These are phyloP conservation scores for Drosophila triauraria DNA, from an alignment of 1,140 invertebrate genomes.

Conservation along the genomic window DNA sequence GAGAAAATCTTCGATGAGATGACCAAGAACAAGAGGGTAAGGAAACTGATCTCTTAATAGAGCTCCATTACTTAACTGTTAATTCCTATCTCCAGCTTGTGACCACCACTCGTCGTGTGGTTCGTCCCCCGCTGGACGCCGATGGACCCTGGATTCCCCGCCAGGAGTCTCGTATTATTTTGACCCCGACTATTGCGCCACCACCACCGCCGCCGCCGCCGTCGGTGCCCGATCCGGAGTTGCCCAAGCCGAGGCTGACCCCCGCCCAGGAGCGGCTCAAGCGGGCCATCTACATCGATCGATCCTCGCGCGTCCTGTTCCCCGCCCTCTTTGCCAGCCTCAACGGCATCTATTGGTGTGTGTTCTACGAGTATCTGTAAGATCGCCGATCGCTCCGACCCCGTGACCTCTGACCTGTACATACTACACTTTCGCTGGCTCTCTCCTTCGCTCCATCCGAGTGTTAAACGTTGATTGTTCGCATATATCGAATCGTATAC, in stretches of 20 bases:
- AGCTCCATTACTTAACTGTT: too few species aligned
- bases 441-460: slow-evolving; percentile 27
- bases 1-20: slow-evolving; percentile 84
- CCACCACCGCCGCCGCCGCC: slow-evolving; percentile 82
- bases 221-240: slow-evolving; percentile 86
- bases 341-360: slow-evolving; percentile 95
- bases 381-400: slow-evolving; percentile 4
- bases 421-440: slow-evolving; percentile 45
- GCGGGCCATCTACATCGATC: slow-evolving; percentile 94
- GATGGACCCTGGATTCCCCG: slow-evolving; percentile 84
- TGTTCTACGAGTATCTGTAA: slow-evolving; percentile 94
- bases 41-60: too few species aligned
- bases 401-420: slow-evolving; percentile 46
- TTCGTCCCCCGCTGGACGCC: slow-evolving; percentile 73
- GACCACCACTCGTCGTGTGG: slow-evolving; percentile 67
- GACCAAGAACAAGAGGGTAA: slow-evolving; percentile 80
- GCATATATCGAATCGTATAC: slow-evolving; percentile 50
- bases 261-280: slow-evolving; percentile 89
- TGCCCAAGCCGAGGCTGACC: slow-evolving; percentile 86
- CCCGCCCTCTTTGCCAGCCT: slow-evolving; percentile 93
- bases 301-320: slow-evolving; percentile 94
- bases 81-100: slow-evolving; percentile 55
- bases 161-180: slow-evolving; percentile 78
- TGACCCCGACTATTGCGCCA: slow-evolving; percentile 71
- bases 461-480: slow-evolving; percentile 74